phyloP scores from a whole-genome alignment of 2,888 invertebrate genomes.

The Campopleginae sp. region DNA sequence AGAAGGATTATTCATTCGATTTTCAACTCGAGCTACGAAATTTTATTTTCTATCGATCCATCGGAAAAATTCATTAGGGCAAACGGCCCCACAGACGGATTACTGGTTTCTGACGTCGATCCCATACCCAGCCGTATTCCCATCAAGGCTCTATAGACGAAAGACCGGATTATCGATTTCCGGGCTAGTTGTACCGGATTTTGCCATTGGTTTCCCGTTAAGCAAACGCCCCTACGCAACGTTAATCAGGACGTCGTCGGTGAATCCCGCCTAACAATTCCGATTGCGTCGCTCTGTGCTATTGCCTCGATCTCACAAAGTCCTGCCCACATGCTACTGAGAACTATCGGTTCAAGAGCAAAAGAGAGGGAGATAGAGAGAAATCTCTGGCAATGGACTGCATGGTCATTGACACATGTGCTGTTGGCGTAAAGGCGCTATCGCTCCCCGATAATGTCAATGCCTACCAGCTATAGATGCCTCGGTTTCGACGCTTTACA shows the following conservation, averaged over 20 bases:
- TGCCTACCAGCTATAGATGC: conserved; percentile 27
- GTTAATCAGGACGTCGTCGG: conserved; percentile 65
- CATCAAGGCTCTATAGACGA: conserved; percentile 51
- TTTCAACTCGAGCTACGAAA: not conserved
- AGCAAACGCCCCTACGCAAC: conserved; percentile 51
- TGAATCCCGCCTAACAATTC: conserved; percentile 62
- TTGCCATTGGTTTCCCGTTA: conserved; percentile 49
- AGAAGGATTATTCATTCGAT: not conserved
- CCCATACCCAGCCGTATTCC: conserved; percentile 34
- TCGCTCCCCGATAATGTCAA: conserved; percentile 56
- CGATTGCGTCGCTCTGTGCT: conserved; percentile 54
- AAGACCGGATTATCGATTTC: conserved; percentile 63
- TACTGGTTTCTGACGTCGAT: conserved; percentile 46
- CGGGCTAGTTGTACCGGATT: conserved; percentile 37
- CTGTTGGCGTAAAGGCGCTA: conserved; percentile 36
- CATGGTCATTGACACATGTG: conserved; percentile 58
- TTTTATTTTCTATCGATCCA: not conserved
- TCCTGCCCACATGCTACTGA: conserved; percentile 19
- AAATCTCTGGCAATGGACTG: conserved; percentile 34
- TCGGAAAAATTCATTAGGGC: not conserved
- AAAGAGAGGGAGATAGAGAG: conserved; percentile 11
- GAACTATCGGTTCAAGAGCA: not conserved
- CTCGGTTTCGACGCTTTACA: conserved; percentile 38
- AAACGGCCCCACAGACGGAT: conserved; percentile 21
- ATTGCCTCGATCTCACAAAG: conserved; percentile 53